Evolutionary conservation across 2,888 invertebrate species (phyloP), one percentile per base, ranked within the genome.

Genomic region (Emmelina monodactyla): DNA sequence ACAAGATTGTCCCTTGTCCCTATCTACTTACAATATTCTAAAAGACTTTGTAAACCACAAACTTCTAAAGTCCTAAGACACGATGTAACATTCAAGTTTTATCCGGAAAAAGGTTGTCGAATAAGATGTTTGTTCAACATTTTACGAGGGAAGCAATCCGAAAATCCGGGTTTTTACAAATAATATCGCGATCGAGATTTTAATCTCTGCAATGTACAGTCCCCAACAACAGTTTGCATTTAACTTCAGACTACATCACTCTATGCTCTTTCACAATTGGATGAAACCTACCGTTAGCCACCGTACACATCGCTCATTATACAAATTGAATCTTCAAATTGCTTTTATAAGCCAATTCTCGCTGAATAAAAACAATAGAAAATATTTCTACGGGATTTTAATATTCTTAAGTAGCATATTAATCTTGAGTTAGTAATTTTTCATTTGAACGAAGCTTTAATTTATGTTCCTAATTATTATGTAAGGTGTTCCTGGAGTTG

Each of bases 301-400:
- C n/a, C 64, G 67, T 71, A 75, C 70, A 72, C 72, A 78, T 75
- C 66, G 72, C 68, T 68, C 70, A 71, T 75, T 72, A 78, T 75
- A 75, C 64, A 73, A 76, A 78, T 78, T 68, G 67, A 70, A 73
- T 69, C 69, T 70, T 64, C 71, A 63, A 75, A 73, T 68, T 62
- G 62, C 65, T 68, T 75, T 69, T 67, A 73, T 69, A 69, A 73
- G 71, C 63, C 67, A 72, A 69, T 76, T 71, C 59, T 41, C 62
- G 56, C 55, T 59, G 68, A 65, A 69, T 67, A 70, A 66, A 70
- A 73, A 73, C 71, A 72, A 69, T 62, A 56, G 61, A 51, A 25
- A 4, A 56, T 62, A 67, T 59, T 66, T 61, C 61, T 63, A 58
- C 54, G 52, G 51, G 55, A 45, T 62, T 60, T 60, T 51, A 59